Conservation (phyloP, 1,140 invertebrate species). For the Plutomurus gul region DNA sequence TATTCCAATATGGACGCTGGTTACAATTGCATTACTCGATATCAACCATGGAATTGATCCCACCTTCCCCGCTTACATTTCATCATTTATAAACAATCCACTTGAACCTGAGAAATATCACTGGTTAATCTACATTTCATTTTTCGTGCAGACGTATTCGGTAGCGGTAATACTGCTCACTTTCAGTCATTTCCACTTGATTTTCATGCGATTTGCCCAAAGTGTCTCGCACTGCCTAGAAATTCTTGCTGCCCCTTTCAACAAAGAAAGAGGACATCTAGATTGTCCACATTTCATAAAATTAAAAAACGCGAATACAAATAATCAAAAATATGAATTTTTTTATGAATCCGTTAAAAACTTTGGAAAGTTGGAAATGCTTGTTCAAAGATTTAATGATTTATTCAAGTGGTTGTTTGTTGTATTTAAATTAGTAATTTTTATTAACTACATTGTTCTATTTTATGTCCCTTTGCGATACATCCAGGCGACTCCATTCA, state of each 20-base stretch:
- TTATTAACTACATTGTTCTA: background rate
- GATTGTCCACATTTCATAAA: background rate
- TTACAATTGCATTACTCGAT: background rate
- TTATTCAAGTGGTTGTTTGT: background rate
- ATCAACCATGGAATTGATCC: background rate
- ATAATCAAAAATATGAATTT: no score
- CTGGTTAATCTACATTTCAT: background rate
- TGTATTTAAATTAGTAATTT: background rate
- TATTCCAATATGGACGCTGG: background rate
- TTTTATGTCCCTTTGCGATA: background rate
- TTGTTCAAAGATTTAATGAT: background rate
- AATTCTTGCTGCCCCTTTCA: background rate
- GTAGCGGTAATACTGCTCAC: background rate
- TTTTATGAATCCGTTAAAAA: background rate
- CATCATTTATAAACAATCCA: background rate
- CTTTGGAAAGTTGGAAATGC: background rate
- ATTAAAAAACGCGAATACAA: background rate
- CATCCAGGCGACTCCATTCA: background rate
- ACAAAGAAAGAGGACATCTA: background rate
- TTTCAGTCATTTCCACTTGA: background rate
- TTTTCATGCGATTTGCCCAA: constrained; percentile 5
- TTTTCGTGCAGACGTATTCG: background rate
- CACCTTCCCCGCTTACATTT: background rate
- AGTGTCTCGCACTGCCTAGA: background rate
- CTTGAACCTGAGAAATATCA: background rate